A percentile compares a stretch with the other conserved stretches of the same genome.
These are phyloP conservation scores for Vesta saturnalis DNA, from an alignment of 2,888 invertebrate species.

Conservation along the genomic window DNA sequence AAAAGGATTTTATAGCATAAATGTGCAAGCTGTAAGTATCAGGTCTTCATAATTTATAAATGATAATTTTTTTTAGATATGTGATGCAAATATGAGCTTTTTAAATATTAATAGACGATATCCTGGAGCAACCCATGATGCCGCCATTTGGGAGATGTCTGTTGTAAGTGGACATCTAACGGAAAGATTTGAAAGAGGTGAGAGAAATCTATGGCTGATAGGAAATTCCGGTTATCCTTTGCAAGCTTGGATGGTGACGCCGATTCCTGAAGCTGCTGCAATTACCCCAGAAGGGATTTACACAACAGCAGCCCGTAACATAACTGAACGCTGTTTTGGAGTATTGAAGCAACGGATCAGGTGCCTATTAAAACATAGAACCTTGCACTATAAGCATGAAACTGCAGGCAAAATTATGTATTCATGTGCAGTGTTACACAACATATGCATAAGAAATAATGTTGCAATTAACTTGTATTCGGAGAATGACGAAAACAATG, in stretches of 20 bases:
- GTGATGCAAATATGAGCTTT: constrained; percentile 20
- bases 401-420: constrained; percentile 47
- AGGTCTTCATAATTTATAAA: no score
- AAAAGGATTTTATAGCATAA: no score
- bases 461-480: no score
- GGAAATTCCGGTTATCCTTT: constrained; percentile 48
- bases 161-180: constrained; percentile 8
- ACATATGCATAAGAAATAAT: constrained; percentile 31
- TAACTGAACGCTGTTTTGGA: constrained; percentile 44
- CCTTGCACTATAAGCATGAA: constrained; percentile 44
- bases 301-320: constrained; percentile 38
- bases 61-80: constrained; percentile 17
- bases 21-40: no score
- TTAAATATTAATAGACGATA: constrained; percentile 22
- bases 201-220: constrained; percentile 24
- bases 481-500: neutral
- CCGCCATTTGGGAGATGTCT: constrained; percentile 24
- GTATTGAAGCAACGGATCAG: constrained; percentile 47
- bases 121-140: constrained; percentile 28
- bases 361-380: constrained; percentile 44
- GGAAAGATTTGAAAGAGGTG: constrained; percentile 8
- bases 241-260: constrained; percentile 49
- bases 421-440: constrained; percentile 48
- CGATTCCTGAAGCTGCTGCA: constrained; percentile 35
- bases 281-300: constrained; percentile 38